These are phyloP conservation scores for Drosophila monieri DNA, from an alignment of 2,888 invertebrate species.

Conservation along the genomic window DNA sequence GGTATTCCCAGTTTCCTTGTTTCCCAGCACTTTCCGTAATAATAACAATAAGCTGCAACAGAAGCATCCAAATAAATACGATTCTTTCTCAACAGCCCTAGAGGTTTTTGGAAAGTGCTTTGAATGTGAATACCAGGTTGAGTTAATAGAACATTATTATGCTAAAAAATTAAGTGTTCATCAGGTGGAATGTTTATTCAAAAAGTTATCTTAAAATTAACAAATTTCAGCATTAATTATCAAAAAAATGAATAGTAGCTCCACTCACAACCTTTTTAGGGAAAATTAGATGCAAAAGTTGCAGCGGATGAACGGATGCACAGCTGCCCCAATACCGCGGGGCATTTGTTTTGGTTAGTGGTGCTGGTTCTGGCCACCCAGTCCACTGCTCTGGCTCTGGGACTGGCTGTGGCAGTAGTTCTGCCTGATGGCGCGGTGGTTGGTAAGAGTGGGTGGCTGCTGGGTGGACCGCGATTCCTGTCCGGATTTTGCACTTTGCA, in stretches of 20 bases:
- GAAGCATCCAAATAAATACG: background rate
- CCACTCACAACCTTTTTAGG: background rate
- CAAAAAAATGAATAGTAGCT: background rate
- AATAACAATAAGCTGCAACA: conserved; percentile 17
- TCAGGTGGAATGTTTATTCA: background rate
- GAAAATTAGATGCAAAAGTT: conserved; percentile 8
- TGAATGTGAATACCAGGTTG: no score
- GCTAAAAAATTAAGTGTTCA: background rate
- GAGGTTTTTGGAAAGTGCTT: no score
- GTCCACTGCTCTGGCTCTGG: background rate
- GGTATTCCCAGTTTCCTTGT: conserved; percentile 9
- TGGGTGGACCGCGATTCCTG: conserved; percentile 19
- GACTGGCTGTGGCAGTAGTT: conserved; percentile 8
- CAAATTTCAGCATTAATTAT: background rate
- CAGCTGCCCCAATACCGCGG: conserved; percentile 34
- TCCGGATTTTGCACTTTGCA: conserved; percentile 30
- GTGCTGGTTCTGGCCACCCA: conserved; percentile 12
- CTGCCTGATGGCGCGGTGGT: background rate
- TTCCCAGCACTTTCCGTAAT: conserved; percentile 18
- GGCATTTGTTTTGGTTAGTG: conserved; percentile 42
- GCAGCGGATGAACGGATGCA: conserved; percentile 20
- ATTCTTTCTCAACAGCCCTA: background rate
- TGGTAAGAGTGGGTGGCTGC: no score
- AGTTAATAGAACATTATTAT: background rate
- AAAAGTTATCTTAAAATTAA: background rate